Evolutionary conservation across 1,140 invertebrate genomes (phyloP).

Genomic region (Adoxophyes honmai): DNA sequence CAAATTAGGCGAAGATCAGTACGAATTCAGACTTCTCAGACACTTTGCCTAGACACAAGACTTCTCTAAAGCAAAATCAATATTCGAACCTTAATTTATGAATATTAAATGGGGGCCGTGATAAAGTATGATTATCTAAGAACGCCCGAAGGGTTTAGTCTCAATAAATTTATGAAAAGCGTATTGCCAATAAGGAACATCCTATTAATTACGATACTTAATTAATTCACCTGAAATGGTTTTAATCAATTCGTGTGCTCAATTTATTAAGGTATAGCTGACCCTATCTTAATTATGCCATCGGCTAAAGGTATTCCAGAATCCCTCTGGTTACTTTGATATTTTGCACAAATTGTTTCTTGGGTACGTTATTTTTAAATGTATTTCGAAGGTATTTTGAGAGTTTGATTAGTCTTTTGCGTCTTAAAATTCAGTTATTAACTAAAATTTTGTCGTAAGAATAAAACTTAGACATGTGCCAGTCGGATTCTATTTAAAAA

Average conservation of each 20-base stretch:
- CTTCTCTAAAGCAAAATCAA: neutral
- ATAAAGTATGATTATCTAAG: conserved; percentile 9
- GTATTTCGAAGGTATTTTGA: too few relatives aligned
- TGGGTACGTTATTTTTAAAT: neutral
- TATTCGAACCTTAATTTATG: neutral
- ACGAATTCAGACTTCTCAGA: too few relatives aligned
- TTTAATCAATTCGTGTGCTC: conserved; percentile 71
- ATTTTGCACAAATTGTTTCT: conserved; percentile 7
- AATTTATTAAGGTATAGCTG: conserved; percentile 64
- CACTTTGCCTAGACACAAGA: too few relatives aligned
- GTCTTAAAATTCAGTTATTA: too few relatives aligned
- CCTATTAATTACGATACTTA: conserved; percentile 77
- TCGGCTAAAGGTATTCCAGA: conserved; percentile 5
- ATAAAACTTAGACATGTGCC: too few relatives aligned
- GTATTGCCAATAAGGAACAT: conserved; percentile 74
- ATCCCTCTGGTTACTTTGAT: conserved; percentile 12
- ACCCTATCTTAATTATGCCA: conserved; percentile 25
- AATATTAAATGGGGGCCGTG: neutral
- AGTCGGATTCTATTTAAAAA: too few relatives aligned
- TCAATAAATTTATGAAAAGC: conserved; percentile 76
- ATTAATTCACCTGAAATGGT: conserved; percentile 75
- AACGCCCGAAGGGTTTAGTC: conserved; percentile 60
- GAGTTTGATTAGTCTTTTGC: neutral
- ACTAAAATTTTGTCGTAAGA: too few relatives aligned
- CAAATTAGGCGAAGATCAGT: too few relatives aligned